Base-by-base conservation (phyloP, 2,888 invertebrate species). In the Agapostemon virescens region DNA sequence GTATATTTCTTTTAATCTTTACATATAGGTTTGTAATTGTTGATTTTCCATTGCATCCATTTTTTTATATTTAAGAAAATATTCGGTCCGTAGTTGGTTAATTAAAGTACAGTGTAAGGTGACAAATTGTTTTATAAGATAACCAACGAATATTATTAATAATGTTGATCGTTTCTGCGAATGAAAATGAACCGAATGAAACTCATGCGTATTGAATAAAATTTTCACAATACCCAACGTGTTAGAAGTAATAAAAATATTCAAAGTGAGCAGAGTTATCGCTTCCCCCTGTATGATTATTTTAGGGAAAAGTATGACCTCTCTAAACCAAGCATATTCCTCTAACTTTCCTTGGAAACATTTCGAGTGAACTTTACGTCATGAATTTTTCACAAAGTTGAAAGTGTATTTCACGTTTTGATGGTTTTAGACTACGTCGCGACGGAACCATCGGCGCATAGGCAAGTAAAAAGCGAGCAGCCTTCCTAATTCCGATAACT, bases 401-500 rank as follows among this genome's bases (percentile, higher is more conserved):
- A 20, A 45, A 7, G 7, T 45, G 20, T 9, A 20, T 17, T 45
- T 45, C 42, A 45, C 20, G 20, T 45, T 45, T 20, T 15, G 45
- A 20, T n/a, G n/a, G 9, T 49, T 49, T n/a, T 49, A 7, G 9
- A 49, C 9, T 49, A n/a, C 3, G 11, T n/a, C 4, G 49, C n/a
- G n/a, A 11, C n/a, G n/a, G n/a, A 11, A 23, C n/a, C n/a, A n/a
- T 11, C 49, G 11, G n/a, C n/a, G n/a, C 49, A 49, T 1, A n/a
- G n/a, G n/a, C n/a, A n/a, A 30, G 33, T 33, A 61, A 61, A 63
- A 63, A 63, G 4, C 63, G 11, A n/a, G 63, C n/a, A 11, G 20
- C n/a, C 11, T 36, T n/a, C n/a, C n/a, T 63, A 36, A 63, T 63
- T 33, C 63, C 36, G 13, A 63, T 63, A 63, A 36, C 36, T 63